Percentiles rank a stretch among this genome's conserved stretches.
phyloP scores from a whole-genome alignment of 2,113 vertebrate genomes.

The Callionymus lyra region DNA sequence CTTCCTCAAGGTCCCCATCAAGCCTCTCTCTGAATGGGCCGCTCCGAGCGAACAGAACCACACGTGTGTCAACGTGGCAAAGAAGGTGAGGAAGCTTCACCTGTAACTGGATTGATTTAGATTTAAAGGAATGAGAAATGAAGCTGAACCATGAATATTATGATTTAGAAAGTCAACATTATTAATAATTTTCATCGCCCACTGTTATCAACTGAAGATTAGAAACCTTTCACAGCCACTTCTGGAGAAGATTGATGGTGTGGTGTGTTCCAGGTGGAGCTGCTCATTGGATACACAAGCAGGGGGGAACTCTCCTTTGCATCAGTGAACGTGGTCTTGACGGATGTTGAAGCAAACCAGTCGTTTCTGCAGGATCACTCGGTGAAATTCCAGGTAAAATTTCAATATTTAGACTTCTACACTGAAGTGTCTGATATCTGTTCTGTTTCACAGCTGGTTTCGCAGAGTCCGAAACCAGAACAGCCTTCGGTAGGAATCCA shows the following conservation, averaged over 20 bases:
- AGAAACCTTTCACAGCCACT: no score
- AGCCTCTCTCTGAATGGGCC: conserved; percentile 41
- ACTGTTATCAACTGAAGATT: no score
- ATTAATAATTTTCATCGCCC: no score
- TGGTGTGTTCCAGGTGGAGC: conserved; percentile 50
- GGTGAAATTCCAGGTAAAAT: conserved; percentile 51
- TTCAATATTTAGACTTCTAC: background rate
- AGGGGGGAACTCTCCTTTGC: conserved; percentile 45
- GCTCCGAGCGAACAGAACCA: conserved; percentile 37
- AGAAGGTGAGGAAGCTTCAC: conserved; percentile 40
- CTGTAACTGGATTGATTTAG: no score
- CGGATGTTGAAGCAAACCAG: conserved; percentile 15
- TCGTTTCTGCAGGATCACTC: conserved; percentile 50
- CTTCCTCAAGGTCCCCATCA: conserved; percentile 51
- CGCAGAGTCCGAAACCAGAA: conserved; percentile 5
- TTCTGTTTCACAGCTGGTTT: conserved; percentile 34
- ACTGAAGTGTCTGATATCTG: background rate
- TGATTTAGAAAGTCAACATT: no score
- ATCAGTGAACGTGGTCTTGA: conserved; percentile 25
- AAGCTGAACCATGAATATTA: no score
- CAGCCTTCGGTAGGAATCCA: conserved; percentile 37
- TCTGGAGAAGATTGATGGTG: no score
- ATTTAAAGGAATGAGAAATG: no score
- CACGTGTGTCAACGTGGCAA: conserved; percentile 56
- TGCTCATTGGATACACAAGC: conserved; percentile 50